A percentile compares a stretch with the other conserved stretches of the same genome.
These are phyloP conservation scores for Emydocephalus ijimae DNA, from an alignment of 2,113 vertebrate species.

Conservation along the genomic window DNA sequence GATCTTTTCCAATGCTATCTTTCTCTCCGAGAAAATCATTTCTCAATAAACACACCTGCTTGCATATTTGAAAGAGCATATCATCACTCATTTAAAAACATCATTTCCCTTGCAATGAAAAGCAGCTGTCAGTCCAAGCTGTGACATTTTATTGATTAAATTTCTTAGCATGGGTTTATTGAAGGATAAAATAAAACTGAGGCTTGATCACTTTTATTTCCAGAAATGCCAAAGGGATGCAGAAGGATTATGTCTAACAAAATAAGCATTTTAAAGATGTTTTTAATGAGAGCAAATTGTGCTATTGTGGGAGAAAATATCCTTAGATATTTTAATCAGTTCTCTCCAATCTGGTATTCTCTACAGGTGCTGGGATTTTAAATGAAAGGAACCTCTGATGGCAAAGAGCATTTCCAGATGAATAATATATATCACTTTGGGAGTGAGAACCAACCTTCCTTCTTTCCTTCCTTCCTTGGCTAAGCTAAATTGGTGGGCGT, in stretches of 20 bases:
- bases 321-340: background rate
- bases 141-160: constrained; percentile 44
- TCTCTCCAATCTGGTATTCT: background rate
- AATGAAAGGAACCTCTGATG: background rate
- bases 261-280: constrained; percentile 16
- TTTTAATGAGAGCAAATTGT: background rate
- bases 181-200: background rate
- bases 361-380: background rate
- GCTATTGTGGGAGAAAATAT: background rate
- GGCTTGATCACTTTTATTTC: constrained; percentile 15
- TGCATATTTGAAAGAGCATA: background rate
- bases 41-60: background rate
- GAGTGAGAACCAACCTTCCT: background rate
- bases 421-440: background rate
- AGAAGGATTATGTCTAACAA: constrained; percentile 15
- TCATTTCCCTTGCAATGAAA: constrained; percentile 24
- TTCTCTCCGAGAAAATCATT: background rate
- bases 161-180: background rate
- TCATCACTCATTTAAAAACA: background rate
- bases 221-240: constrained; percentile 20
- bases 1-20: background rate
- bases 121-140: constrained; percentile 48
- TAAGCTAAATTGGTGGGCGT: too few species aligned
- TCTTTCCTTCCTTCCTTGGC: background rate
- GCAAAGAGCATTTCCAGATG: background rate